These are phyloP conservation scores for Ptilorrhoa leucosticta DNA, from an alignment of 2,113 vertebrate species.

Conservation along the genomic window DNA sequence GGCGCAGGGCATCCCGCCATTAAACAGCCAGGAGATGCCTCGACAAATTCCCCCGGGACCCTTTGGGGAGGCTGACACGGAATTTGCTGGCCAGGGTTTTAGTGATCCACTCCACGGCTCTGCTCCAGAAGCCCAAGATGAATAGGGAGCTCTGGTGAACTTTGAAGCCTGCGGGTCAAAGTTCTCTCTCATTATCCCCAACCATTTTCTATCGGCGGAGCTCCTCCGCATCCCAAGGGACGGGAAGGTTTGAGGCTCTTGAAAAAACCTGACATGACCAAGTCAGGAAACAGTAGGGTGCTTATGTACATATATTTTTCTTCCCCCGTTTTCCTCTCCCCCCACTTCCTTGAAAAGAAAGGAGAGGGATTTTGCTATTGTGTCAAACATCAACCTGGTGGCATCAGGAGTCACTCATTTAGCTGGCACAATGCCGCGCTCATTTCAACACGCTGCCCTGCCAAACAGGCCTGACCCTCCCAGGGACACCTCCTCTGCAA, in stretches of 20 bases:
- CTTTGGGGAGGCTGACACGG: not conserved
- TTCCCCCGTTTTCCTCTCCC: not conserved
- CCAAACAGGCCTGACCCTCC: slow-evolving; percentile 11
- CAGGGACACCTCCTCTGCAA: not conserved
- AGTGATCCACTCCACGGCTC: not conserved
- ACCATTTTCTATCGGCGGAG: slow-evolving; percentile 46
- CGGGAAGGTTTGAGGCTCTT: slow-evolving; percentile 14
- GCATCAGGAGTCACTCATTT: not conserved
- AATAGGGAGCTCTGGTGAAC: slow-evolving; percentile 54
- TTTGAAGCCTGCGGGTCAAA: slow-evolving; percentile 53
- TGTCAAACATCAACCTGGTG: slow-evolving; percentile 3
- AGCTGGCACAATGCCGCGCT: not conserved
- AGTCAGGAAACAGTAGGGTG: slow-evolving; percentile 52
- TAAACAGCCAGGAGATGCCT: slow-evolving; percentile 18
- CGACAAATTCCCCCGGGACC: not conserved
- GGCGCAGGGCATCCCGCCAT: not conserved
- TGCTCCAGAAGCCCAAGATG: slow-evolving; percentile 55
- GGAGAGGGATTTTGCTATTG: slow-evolving; percentile 18
- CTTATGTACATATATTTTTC: slow-evolving; percentile 42
- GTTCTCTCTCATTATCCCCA: slow-evolving; percentile 73
- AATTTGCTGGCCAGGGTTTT: not conserved
- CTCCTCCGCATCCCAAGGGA: slow-evolving; percentile 49
- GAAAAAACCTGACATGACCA: not conserved
- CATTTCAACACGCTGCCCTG: not conserved
- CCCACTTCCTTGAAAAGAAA: slow-evolving; percentile 2